Conservation (phyloP, 2,888 invertebrate species). For the Ecdyonurus torrentis region DNA sequence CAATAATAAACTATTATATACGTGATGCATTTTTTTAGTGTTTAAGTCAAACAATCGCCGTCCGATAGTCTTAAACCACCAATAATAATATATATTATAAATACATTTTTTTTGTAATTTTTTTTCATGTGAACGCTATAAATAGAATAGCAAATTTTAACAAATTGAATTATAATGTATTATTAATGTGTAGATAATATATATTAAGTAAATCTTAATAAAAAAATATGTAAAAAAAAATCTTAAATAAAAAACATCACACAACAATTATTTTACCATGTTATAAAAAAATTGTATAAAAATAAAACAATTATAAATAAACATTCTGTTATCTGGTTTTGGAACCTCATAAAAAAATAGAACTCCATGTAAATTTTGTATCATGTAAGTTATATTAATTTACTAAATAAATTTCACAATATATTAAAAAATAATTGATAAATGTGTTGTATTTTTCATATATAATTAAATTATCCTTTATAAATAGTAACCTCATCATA, state of each 20-base stretch:
- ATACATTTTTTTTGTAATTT: no score
- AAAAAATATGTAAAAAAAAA: not conserved
- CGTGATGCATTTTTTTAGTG: not conserved
- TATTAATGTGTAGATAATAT: not conserved
- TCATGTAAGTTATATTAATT: not conserved
- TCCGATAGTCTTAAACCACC: not conserved
- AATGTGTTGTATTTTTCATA: no score
- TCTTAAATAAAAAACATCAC: not conserved
- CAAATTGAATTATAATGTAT: not conserved
- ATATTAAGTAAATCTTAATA: not conserved
- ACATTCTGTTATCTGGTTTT: not conserved
- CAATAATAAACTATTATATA: not conserved
- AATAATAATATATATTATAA: no score
- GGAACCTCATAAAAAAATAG: not conserved
- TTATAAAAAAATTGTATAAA: not conserved
- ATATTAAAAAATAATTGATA: no score
- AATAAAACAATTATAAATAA: not conserved
- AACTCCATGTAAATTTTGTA: not conserved
- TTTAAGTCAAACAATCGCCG: not conserved
- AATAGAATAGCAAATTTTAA: not conserved
- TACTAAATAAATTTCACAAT: not conserved
- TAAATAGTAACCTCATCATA: no score
- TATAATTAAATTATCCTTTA: no score
- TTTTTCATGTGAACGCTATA: not conserved
- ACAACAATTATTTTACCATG: not conserved